A percentile compares a stretch with the other conserved stretches of the same genome.
Evolutionary conservation across 2,113 vertebrate species (phyloP).

Genomic region (Mesocricetus auratus): DNA sequence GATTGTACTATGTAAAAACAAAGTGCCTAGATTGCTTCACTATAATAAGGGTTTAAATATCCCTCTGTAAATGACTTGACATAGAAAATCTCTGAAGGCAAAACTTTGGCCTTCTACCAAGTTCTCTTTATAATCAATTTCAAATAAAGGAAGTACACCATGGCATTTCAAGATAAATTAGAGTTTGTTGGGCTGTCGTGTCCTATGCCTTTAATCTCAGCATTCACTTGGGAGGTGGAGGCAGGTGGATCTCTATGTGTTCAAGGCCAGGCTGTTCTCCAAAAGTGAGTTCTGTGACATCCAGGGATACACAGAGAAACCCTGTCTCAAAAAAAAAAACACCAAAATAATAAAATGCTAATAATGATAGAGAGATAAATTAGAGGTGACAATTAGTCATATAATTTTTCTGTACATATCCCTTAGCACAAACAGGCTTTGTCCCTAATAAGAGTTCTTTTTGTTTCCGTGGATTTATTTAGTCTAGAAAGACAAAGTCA

Average conservation of each 20-base stretch:
- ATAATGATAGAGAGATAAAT: neutral
- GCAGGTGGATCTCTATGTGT: neutral
- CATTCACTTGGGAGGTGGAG: neutral
- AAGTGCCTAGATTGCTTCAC: neutral
- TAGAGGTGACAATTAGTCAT: conserved; percentile 8
- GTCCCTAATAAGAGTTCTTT: conserved; percentile 40
- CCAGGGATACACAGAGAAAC: neutral
- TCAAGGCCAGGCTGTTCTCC: neutral
- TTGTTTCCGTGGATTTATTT: conserved; percentile 65
- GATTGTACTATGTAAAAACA: conserved; percentile 31
- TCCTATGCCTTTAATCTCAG: neutral
- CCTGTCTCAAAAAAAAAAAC: neutral
- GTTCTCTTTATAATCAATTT: conserved; percentile 18
- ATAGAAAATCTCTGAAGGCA: conserved; percentile 49
- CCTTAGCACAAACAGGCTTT: conserved; percentile 59
- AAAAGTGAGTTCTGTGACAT: neutral
- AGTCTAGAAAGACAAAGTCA: conserved; percentile 46
- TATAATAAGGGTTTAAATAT: neutral
- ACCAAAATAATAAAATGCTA: neutral
- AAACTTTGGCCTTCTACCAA: conserved; percentile 6
- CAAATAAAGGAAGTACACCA: conserved; percentile 50
- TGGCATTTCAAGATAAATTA: conserved; percentile 48
- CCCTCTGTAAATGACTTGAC: conserved; percentile 21
- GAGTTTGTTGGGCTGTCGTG: neutral
- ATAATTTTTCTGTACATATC: conserved; percentile 24